These are phyloP conservation scores for Pediacus dermestoides DNA, from an alignment of 2,888 invertebrate genomes.

Conservation along the genomic window DNA sequence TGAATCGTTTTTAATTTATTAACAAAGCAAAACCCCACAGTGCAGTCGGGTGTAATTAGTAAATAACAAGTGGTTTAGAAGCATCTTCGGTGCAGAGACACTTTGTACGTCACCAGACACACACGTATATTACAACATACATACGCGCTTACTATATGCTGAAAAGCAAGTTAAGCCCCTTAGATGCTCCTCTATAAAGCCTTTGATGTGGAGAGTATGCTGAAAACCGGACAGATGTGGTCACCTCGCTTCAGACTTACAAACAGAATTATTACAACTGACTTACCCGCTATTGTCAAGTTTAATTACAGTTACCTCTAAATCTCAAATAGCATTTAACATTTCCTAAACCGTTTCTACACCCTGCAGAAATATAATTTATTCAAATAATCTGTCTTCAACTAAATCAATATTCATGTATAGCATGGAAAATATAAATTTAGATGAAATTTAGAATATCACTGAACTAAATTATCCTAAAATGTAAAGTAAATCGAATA, in stretches of 20 bases:
- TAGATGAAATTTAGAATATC: no score
- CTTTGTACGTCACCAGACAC: slow-evolving; percentile 1
- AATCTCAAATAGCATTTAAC: no score
- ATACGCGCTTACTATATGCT: no score
- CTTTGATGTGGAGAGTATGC: slow-evolving; percentile 41
- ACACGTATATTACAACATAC: no score
- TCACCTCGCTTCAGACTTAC: slow-evolving; percentile 43
- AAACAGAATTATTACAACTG: slow-evolving; percentile 48
- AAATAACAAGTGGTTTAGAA: slow-evolving; percentile 1
- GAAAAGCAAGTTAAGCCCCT: slow-evolving; percentile 23
- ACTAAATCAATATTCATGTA: no score
- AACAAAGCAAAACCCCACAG: not conserved
- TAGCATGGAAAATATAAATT: no score
- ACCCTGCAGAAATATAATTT: no score
- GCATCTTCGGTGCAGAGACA: no score
- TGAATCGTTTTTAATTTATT: not conserved
- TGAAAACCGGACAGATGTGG: slow-evolving; percentile 44
- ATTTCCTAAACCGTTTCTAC: no score
- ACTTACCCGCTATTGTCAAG: slow-evolving; percentile 45
- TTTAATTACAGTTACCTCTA: slow-evolving; percentile 36
- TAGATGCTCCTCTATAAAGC: slow-evolving; percentile 21
- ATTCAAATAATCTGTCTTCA: no score
- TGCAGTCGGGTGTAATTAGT: not conserved
- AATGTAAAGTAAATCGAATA: no score
- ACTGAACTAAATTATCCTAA: no score